These are phyloP conservation scores for Ptyas mucosa DNA, from an alignment of 2,113 vertebrate genomes.

Conservation along the genomic window DNA sequence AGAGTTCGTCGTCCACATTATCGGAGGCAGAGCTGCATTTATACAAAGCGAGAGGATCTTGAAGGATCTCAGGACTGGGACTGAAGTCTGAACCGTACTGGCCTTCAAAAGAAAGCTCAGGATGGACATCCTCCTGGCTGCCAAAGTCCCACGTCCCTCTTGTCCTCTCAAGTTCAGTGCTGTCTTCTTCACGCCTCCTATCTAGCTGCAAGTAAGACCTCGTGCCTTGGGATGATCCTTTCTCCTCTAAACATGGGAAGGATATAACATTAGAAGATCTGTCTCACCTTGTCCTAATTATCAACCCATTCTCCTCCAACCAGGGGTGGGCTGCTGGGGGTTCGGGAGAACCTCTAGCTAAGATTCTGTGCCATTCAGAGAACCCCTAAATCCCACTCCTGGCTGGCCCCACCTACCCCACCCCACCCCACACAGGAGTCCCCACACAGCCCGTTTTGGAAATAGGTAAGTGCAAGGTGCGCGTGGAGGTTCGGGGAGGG, in stretches of 20 bases:
- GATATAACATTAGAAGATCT: slow-evolving; percentile 23
- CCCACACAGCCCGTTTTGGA: no score
- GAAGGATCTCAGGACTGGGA: not conserved
- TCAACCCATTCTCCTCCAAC: not conserved
- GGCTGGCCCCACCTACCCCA: no score
- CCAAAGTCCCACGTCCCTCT: slow-evolving; percentile 31
- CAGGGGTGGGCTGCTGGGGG: no score
- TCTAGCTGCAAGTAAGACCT: slow-evolving; percentile 33
- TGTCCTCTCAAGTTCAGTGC: not conserved
- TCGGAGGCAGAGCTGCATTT: not conserved
- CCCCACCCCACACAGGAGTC: no score
- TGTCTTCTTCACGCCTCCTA: not conserved
- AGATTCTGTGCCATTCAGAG: no score
- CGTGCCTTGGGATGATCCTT: slow-evolving; percentile 21
- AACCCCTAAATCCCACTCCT: no score
- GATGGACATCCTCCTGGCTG: slow-evolving; percentile 38
- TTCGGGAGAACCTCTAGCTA: no score
- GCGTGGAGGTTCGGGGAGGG: no score
- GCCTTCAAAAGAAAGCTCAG: slow-evolving; percentile 33
- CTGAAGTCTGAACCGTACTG: slow-evolving; percentile 26
- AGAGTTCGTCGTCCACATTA: slow-evolving; percentile 3
- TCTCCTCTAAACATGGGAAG: slow-evolving; percentile 34
- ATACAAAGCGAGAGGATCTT: not conserved
- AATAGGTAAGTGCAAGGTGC: no score
- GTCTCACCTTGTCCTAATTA: not conserved